These are phyloP conservation scores for Mobula hypostoma DNA, from an alignment of 2,113 vertebrate species.

Conservation along the genomic window DNA sequence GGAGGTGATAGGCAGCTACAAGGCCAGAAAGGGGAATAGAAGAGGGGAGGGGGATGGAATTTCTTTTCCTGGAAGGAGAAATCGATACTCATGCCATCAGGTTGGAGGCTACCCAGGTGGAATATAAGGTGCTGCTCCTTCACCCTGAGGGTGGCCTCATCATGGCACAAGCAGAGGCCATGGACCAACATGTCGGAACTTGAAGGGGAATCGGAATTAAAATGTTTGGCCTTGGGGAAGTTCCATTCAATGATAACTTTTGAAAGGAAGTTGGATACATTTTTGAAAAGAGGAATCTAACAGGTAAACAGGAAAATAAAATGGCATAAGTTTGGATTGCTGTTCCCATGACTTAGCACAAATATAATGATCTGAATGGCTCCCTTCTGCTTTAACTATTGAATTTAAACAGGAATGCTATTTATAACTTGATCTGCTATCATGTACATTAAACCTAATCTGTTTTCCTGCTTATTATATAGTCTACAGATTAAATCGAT, in stretches of 20 bases:
- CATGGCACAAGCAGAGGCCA: no score
- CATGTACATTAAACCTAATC: neutral
- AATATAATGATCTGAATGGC: neutral
- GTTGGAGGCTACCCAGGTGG: no score
- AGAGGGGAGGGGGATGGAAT: no score
- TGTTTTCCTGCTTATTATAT: neutral
- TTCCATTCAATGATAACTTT: neutral
- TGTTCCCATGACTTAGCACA: neutral
- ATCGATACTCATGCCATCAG: no score
- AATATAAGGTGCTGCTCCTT: no score
- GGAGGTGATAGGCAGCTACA: no score
- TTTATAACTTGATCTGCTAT: neutral
- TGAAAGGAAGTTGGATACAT: neutral
- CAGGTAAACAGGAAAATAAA: neutral
- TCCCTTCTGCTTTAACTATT: neutral
- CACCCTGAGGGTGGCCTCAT: no score
- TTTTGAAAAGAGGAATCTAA: neutral
- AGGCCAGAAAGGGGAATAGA: no score
- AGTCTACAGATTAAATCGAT: neutral
- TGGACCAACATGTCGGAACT: no score
- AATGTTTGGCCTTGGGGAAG: no score
- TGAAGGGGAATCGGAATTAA: no score
- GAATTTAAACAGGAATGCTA: neutral
- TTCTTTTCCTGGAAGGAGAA: no score
- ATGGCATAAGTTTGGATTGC: neutral